Evolutionary conservation across 2,113 vertebrate species (phyloP).

Genomic region (Callorhinus ursinus): DNA sequence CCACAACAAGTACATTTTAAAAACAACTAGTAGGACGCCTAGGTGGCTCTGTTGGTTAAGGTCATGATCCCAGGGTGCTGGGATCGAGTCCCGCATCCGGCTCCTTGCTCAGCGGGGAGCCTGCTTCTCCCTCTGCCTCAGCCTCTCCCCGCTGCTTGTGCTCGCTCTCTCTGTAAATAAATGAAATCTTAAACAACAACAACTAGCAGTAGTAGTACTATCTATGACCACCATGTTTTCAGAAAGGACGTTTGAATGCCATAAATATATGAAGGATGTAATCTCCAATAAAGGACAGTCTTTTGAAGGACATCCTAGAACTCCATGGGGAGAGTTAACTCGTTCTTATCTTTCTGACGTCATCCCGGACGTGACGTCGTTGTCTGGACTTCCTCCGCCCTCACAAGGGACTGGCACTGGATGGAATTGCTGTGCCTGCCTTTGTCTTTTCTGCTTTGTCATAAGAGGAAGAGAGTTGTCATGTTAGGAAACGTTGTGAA

Average conservation of each 20-base stretch:
- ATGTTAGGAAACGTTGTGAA: neutral
- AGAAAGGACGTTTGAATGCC: neutral
- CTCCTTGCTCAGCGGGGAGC: too few relatives aligned
- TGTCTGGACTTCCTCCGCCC: neutral
- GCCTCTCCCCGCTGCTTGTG: neutral
- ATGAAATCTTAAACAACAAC: neutral
- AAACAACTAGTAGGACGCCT: neutral
- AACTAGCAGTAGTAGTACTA: neutral
- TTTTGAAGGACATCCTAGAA: neutral
- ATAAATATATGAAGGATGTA: neutral
- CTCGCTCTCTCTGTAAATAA: neutral
- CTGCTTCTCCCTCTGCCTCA: neutral
- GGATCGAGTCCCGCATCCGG: accelerated
- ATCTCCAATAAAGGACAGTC: neutral
- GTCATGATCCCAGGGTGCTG: too few relatives aligned
- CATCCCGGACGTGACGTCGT: neutral
- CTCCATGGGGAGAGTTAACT: neutral
- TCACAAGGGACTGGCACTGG: neutral
- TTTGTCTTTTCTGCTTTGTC: neutral
- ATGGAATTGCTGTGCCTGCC: accelerated
- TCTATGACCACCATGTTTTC: neutral
- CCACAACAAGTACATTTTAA: neutral
- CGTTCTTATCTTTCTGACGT: neutral
- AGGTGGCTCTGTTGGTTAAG: too few relatives aligned
- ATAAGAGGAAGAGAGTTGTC: neutral